phyloP scores from a whole-genome alignment of 1,140 invertebrate genomes.

The Samia ricini region DNA sequence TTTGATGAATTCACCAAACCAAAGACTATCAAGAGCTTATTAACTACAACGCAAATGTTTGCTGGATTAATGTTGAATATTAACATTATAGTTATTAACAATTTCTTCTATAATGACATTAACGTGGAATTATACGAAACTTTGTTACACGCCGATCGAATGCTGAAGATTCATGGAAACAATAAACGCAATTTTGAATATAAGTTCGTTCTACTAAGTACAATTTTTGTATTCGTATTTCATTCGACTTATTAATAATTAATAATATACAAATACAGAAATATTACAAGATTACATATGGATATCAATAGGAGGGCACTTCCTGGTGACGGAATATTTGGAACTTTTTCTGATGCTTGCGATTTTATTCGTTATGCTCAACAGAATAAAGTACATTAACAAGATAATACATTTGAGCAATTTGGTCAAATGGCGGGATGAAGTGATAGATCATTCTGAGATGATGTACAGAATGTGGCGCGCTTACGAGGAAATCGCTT shows the following conservation, averaged over 20 bases:
- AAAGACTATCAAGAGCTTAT: not conserved
- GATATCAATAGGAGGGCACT: not conserved
- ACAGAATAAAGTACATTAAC: slow-evolving; percentile 7
- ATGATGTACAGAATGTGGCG: slow-evolving; percentile 3
- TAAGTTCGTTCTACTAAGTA: not conserved
- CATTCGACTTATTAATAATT: not conserved
- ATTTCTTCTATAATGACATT: not conserved
- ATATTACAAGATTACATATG: not conserved
- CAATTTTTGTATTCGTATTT: not conserved
- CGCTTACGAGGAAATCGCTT: not conserved
- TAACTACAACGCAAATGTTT: not conserved
- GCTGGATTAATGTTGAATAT: not conserved
- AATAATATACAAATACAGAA: not conserved
- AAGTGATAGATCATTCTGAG: not conserved
- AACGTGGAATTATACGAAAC: not conserved
- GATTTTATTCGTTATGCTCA: not conserved
- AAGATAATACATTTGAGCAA: not conserved
- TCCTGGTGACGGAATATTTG: not conserved
- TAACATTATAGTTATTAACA: not conserved
- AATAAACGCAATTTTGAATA: not conserved
- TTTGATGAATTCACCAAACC: not conserved
- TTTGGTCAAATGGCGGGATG: not conserved
- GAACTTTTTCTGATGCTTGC: slow-evolving; percentile 2
- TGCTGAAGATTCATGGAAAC: not conserved
- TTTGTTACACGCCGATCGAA: not conserved